Base-by-base conservation (phyloP, 2,113 vertebrate species). In the Mystacornis crossleyi region DNA sequence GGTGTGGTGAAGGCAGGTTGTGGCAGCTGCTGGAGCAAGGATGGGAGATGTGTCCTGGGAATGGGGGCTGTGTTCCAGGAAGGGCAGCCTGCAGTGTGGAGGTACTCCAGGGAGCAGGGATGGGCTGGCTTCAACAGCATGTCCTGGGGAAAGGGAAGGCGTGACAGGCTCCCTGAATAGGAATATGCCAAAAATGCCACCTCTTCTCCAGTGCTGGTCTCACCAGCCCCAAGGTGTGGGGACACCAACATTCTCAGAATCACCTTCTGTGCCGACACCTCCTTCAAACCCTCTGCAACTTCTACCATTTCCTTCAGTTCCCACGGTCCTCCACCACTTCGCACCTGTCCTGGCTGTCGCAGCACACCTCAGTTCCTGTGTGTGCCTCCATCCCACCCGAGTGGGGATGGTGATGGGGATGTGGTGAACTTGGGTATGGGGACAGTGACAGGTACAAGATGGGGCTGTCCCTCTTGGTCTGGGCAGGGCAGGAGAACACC, bases 221-320 rank as follows among this genome's bases (percentile, higher is more conserved):
- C 29, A 50, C 36, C 1, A 2, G 45, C 55, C 60, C 42, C 45
- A 20, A 53, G 55, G 14, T 36, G 3, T 25, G 55, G 69, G 58
- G 34, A 58, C 65, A 31, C 19, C 0, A 0, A 65, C n/a, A 28
- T 34, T 25, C 48, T 77, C 61, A 89, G 34, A 48, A 43, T 51
- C 2, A 0, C 26, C 71, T 75, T 40, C 71, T 54, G 34, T 73
- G 74, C 33, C 1, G 0, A 31, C 62, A 79, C 67, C 42, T 81
- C 66, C 77, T n/a, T 29, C 93, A 71, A 50, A 87, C 93, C 72
- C 57, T 95, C 81, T 75, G 85, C 81, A 64, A 97, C 95, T 88
- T 88, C 19, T 43, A 65, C 36, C 4, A 3, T 50, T 81, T 62
- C 78, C 80, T 94, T 95, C 50, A 6, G 9, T 42, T 18, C 9